Evolutionary conservation across 2,113 vertebrate genomes (phyloP).

Genomic region (Mormyrus lacerda): DNA sequence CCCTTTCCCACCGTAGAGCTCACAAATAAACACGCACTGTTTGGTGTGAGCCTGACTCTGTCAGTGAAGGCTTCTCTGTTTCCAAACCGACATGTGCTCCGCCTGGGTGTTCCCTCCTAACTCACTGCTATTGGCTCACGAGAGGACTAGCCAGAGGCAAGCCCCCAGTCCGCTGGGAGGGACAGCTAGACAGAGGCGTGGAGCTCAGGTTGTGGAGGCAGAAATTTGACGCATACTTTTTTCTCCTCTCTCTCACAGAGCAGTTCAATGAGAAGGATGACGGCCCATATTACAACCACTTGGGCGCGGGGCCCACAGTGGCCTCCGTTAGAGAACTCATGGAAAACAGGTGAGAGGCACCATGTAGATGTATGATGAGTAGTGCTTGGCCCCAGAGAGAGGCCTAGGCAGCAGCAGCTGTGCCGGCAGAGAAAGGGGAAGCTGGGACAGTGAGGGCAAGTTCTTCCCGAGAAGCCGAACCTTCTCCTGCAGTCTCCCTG

Average conservation of each 20-base stretch:
- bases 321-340: slow-evolving; percentile 87
- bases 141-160: not conserved
- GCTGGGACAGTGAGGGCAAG: not conserved
- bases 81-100: not conserved
- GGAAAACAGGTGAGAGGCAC: slow-evolving; percentile 66
- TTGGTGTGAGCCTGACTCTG: slow-evolving; percentile 24
- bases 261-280: slow-evolving; percentile 95
- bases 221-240: not conserved
- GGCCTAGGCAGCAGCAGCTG: not conserved
- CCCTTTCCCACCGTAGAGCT: slow-evolving; percentile 17
- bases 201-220: not conserved
- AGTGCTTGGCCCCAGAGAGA: not conserved
- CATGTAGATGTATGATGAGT: not conserved
- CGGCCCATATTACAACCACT: slow-evolving; percentile 94
- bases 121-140: not conserved
- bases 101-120: not conserved
- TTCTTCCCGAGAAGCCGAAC: not conserved
- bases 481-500: not conserved
- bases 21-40: slow-evolving; percentile 28
- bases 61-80: slow-evolving; percentile 6
- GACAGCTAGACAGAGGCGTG: not conserved
- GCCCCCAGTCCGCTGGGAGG: not conserved
- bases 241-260: slow-evolving; percentile 55
- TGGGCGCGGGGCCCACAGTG: slow-evolving; percentile 89
- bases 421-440: not conserved